Percentiles rank a stretch among this genome's conserved stretches.
phyloP scores from a whole-genome alignment of 1,140 invertebrate genomes.

The Zaprionus nigranus region DNA sequence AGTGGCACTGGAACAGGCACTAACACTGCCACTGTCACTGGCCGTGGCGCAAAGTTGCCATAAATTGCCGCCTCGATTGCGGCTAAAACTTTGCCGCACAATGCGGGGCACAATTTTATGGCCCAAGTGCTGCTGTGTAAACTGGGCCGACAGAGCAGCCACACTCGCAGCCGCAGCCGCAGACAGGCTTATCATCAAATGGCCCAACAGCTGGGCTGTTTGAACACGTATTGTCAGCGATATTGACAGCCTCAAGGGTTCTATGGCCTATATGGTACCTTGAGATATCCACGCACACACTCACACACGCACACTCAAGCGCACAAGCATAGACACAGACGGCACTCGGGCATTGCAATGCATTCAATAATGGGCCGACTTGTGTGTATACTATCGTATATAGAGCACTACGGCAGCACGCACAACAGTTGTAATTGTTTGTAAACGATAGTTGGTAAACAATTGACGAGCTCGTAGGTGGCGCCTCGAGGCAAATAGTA shows the following conservation, averaged over 20 bases:
- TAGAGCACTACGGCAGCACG: constrained; percentile 3
- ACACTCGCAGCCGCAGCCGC: neutral
- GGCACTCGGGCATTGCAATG: neutral
- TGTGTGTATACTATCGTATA: constrained; percentile 46
- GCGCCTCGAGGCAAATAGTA: constrained; percentile 73
- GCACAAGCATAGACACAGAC: neutral
- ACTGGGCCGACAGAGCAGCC: constrained; percentile 41
- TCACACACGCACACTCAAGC: neutral
- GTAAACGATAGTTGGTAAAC: constrained; percentile 80
- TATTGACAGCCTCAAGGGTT: constrained; percentile 55
- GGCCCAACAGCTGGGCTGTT: constrained; percentile 27
- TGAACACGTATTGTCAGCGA: constrained; percentile 38
- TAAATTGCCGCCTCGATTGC: constrained; percentile 69
- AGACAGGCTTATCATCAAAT: constrained; percentile 44
- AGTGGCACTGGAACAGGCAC: constrained; percentile 16
- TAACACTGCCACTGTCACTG: neutral
- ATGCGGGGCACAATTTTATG: constrained; percentile 32
- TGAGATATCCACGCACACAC: constrained; percentile 19
- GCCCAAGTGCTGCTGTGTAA: constrained; percentile 32
- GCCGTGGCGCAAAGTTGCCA: constrained; percentile 61
- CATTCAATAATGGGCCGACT: constrained; percentile 4
- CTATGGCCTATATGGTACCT: constrained; percentile 27
- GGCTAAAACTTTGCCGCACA: constrained; percentile 72
- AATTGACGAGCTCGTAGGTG: constrained; percentile 64
- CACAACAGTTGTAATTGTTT: constrained; percentile 79